Percentiles rank a stretch among this genome's conserved stretches.
These are phyloP conservation scores for Alligator mississippiensis DNA, from an alignment of 2,113 vertebrate genomes.

Conservation along the genomic window DNA sequence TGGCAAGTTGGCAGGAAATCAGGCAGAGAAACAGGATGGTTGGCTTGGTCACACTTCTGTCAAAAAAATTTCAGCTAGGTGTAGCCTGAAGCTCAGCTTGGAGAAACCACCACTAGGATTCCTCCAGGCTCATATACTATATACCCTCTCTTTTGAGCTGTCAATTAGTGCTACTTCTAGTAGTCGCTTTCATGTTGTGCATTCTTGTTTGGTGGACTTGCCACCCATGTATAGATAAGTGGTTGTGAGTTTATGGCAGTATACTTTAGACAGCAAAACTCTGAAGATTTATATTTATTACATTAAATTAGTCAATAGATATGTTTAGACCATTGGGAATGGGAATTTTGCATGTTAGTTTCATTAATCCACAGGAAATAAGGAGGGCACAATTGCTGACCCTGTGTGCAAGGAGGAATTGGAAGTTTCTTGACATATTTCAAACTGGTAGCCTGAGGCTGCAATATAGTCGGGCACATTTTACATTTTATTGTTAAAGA, in stretches of 20 bases:
- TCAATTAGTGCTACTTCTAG: not conserved
- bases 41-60: too few species aligned
- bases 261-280: not conserved
- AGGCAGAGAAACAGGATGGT: too few species aligned
- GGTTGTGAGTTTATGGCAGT: not conserved
- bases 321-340: not conserved
- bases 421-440: not conserved
- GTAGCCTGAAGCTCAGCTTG: not conserved
- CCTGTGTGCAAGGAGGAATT: not conserved
- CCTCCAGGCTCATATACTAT: too few species aligned
- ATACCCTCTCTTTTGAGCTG: not conserved
- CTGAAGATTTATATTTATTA: not conserved
- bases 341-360: not conserved
- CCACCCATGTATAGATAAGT: not conserved
- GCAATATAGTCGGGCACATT: not conserved
- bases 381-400: not conserved
- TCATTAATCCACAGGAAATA: not conserved
- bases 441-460: not conserved
- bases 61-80: too few species aligned
- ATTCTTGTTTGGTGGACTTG: not conserved
- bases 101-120: not conserved
- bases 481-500: not conserved
- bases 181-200: not conserved
- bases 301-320: not conserved
- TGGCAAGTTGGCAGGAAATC: too few species aligned